These are phyloP conservation scores for Athrips mouffetella DNA, from an alignment of 2,888 invertebrate genomes.

Conservation along the genomic window DNA sequence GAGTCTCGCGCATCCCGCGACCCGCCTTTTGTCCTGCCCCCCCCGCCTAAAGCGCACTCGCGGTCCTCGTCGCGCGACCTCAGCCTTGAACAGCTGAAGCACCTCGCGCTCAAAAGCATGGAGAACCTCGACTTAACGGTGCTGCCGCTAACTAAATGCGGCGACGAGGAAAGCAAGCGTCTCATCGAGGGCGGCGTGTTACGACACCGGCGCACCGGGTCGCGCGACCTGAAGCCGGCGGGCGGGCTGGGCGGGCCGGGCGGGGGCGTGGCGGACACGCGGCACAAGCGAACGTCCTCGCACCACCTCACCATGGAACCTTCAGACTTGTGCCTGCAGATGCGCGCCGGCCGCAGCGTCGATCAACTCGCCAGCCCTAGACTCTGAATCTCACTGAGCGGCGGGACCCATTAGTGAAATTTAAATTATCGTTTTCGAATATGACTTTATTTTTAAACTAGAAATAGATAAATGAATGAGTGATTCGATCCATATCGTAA, in stretches of 20 bases:
- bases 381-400: constrained; percentile 24
- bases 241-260: too few species aligned
- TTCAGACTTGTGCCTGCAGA: constrained; percentile 49
- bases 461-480: constrained; percentile 46
- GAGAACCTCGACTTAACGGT: constrained; percentile 65
- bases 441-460: constrained; percentile 32
- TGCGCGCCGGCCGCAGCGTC: constrained; percentile 66
- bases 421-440: constrained; percentile 28
- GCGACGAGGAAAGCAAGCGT: constrained; percentile 69
- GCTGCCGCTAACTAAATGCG: constrained; percentile 55
- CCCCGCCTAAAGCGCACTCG: constrained; percentile 70
- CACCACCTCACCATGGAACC: constrained; percentile 72
- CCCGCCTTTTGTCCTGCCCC: too few species aligned
- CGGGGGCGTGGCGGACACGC: too few species aligned
- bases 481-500: constrained; percentile 73
- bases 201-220: constrained; percentile 80
- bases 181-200: constrained; percentile 64
- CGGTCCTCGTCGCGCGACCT: constrained; percentile 74
- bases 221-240: constrained; percentile 71
- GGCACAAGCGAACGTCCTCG: constrained; percentile 70
- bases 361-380: constrained; percentile 56
- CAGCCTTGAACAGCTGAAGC: constrained; percentile 66
- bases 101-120: constrained; percentile 68
- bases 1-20: constrained; percentile 48
- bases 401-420: constrained; percentile 21